phyloP scores from a whole-genome alignment of 1,140 invertebrate species.

The Hycleus phaleratus region DNA sequence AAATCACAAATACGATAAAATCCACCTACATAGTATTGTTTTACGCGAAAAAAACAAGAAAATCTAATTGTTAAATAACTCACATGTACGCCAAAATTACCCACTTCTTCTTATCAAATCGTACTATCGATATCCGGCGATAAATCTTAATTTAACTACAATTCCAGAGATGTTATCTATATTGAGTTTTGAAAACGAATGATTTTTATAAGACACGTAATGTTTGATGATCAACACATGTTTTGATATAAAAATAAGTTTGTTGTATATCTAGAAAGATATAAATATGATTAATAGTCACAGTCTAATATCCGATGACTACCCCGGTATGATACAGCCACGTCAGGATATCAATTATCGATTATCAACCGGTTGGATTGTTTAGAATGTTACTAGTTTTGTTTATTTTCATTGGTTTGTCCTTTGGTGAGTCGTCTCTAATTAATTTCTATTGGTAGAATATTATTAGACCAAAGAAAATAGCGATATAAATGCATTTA shows the following conservation, averaged over 20 bases:
- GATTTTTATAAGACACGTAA: background rate
- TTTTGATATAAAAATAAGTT: background rate
- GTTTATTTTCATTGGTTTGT: background rate
- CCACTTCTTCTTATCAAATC: too few relatives aligned
- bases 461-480: too few relatives aligned
- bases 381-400: background rate
- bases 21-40: background rate
- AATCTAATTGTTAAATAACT: background rate
- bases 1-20: background rate
- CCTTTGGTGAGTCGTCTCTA: too few relatives aligned
- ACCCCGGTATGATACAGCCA: constrained; percentile 5
- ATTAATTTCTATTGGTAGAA: too few relatives aligned
- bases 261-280: background rate
- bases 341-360: constrained; percentile 13
- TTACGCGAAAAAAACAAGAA: background rate
- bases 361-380: background rate
- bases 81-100: too few relatives aligned
- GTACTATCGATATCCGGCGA: too few relatives aligned
- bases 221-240: background rate
- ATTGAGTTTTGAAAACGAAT: background rate
- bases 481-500: background rate
- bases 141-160: too few relatives aligned
- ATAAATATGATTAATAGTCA: constrained; percentile 11
- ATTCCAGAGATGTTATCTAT: too few relatives aligned
- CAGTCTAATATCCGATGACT: constrained; percentile 4